phyloP scores from a whole-genome alignment of 2,113 vertebrate genomes.

The Lipophrys pholis region DNA sequence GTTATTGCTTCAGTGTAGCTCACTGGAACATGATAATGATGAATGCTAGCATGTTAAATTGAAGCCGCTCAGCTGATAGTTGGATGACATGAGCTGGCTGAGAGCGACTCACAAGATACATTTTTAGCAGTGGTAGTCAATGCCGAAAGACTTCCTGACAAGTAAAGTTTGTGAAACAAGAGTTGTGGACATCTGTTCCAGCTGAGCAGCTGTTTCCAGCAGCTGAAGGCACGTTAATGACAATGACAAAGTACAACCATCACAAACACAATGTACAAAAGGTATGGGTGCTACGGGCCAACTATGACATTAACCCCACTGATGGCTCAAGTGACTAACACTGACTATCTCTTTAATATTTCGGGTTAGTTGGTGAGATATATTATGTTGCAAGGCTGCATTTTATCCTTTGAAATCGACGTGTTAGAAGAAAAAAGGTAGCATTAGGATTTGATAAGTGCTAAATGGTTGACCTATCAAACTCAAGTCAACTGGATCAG shows the following conservation, averaged over 20 bases:
- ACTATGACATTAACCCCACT: not conserved
- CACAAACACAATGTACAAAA: not conserved
- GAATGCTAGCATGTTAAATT: not conserved
- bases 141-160: slow-evolving; percentile 2
- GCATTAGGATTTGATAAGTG: no score
- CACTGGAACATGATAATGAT: not conserved
- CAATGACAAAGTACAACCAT: not conserved
- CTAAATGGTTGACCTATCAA: no score
- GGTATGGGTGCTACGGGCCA: not conserved
- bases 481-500: no score
- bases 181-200: slow-evolving; percentile 26
- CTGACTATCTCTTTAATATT: no score
- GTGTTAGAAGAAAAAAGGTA: no score
- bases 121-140: not conserved
- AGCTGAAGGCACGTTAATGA: slow-evolving; percentile 8
- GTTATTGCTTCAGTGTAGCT: not conserved
- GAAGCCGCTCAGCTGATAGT: not conserved
- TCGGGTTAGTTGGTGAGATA: no score
- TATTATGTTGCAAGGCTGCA: no score
- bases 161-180: not conserved
- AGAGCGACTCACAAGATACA: not conserved
- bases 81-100: not conserved
- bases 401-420: no score
- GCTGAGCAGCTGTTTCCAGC: not conserved
- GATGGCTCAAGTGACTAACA: no score